These are phyloP conservation scores for Phylloscopus trochiloides DNA, from an alignment of 2,113 vertebrate genomes.

Conservation along the genomic window DNA sequence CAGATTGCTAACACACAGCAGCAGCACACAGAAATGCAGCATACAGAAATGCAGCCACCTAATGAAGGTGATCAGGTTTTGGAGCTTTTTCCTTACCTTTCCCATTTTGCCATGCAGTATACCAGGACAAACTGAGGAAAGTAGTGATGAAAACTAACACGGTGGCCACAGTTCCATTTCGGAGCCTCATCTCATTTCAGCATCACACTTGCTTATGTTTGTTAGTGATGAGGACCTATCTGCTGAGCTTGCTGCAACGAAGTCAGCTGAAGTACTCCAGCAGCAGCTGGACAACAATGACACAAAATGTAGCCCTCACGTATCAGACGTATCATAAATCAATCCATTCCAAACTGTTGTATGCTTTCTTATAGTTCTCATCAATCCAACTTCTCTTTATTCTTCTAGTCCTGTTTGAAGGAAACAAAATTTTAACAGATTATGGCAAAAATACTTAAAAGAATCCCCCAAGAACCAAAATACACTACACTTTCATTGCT, in stretches of 20 bases:
- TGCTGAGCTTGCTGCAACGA: not conserved
- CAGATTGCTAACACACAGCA: not conserved
- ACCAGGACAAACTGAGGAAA: slow-evolving; percentile 97
- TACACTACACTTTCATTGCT: not conserved
- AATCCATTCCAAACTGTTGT: not conserved
- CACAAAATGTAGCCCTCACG: not conserved
- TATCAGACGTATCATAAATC: slow-evolving; percentile 36
- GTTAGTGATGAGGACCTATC: not conserved
- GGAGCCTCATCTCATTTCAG: slow-evolving; percentile 99
- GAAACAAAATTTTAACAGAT: slow-evolving; percentile 8
- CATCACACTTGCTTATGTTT: slow-evolving; percentile 79
- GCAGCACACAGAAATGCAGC: not conserved
- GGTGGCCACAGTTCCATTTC: slow-evolving; percentile 99
- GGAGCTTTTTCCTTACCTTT: slow-evolving; percentile 82
- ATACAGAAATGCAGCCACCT: not conserved
- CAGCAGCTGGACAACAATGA: not conserved
- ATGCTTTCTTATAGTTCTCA: not conserved
- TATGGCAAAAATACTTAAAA: not conserved
- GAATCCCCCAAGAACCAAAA: not conserved
- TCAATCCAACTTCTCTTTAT: not conserved
- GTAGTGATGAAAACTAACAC: slow-evolving; percentile 93
- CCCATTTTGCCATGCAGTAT: slow-evolving; percentile 98
- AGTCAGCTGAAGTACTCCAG: slow-evolving; percentile 37
- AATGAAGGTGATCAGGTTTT: not conserved
- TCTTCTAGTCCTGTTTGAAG: slow-evolving; percentile 37